Percentiles rank a stretch among this genome's conserved stretches.
phyloP scores from a whole-genome alignment of 2,113 vertebrate species.

The Felis chaus region DNA sequence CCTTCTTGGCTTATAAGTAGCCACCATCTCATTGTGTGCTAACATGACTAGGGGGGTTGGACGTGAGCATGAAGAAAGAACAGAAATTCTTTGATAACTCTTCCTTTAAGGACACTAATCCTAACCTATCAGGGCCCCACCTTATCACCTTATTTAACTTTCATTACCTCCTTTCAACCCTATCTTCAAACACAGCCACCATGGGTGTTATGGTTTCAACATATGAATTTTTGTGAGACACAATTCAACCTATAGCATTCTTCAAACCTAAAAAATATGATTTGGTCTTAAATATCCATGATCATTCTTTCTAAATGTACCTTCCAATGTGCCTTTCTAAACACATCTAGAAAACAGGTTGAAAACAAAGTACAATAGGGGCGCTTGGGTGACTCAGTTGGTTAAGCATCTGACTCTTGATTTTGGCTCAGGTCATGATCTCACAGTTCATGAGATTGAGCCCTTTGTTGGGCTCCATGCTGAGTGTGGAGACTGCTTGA shows the following conservation, averaged over 20 bases:
- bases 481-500: no score
- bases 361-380: slow-evolving; percentile 30
- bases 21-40: background rate
- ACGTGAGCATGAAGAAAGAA: background rate
- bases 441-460: no score
- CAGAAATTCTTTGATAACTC: background rate
- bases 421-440: no score
- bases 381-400: no score
- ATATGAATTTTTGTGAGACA: background rate
- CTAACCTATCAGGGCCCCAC: background rate
- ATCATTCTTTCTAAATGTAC: background rate
- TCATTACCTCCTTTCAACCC: background rate
- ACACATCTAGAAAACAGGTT: slow-evolving; percentile 57
- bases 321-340: slow-evolving; percentile 14
- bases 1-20: background rate
- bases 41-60: no score
- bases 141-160: background rate
- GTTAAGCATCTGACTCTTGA: no score
- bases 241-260: background rate
- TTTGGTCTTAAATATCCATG: background rate
- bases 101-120: background rate
- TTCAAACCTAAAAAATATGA: background rate
- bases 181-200: background rate
- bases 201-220: background rate
- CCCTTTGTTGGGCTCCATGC: no score